phyloP scores from a whole-genome alignment of 2,113 vertebrate genomes.

The Peromyscus polionotus region DNA sequence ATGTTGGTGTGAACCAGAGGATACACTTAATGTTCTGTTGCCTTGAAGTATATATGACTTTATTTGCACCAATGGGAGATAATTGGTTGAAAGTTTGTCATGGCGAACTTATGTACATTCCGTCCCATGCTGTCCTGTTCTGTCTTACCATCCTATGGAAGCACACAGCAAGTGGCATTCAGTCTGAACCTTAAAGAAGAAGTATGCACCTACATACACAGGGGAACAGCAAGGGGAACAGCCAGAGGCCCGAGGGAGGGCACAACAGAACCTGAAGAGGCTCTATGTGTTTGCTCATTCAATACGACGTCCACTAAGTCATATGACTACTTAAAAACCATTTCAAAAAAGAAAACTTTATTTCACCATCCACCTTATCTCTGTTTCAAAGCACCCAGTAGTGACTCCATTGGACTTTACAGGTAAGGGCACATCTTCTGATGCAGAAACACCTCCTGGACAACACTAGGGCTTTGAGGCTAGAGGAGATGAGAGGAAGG shows the following conservation, averaged over 20 bases:
- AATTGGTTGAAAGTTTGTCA: neutral
- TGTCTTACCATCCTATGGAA: neutral
- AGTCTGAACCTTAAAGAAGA: neutral
- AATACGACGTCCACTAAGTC: too few species aligned
- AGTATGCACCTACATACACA: neutral
- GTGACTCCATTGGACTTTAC: neutral
- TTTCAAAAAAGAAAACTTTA: neutral
- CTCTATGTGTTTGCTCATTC: neutral
- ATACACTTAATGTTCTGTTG: neutral
- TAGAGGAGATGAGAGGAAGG: neutral
- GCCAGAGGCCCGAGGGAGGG: neutral
- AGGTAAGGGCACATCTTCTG: neutral
- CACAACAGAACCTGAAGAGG: neutral
- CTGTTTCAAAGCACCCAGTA: neutral
- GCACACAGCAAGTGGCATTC: neutral
- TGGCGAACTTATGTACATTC: neutral
- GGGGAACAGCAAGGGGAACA: neutral
- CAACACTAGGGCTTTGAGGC: neutral
- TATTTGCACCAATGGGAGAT: neutral
- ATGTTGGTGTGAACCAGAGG: neutral
- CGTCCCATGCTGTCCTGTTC: neutral
- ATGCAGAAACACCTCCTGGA: neutral
- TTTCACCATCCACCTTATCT: neutral
- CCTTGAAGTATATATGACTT: neutral
- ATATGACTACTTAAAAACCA: neutral